A percentile compares a stretch with the other conserved stretches of the same genome.
These are phyloP conservation scores for Brachionus rotundiformis DNA, from an alignment of 1,140 invertebrate genomes.

Conservation along the genomic window DNA sequence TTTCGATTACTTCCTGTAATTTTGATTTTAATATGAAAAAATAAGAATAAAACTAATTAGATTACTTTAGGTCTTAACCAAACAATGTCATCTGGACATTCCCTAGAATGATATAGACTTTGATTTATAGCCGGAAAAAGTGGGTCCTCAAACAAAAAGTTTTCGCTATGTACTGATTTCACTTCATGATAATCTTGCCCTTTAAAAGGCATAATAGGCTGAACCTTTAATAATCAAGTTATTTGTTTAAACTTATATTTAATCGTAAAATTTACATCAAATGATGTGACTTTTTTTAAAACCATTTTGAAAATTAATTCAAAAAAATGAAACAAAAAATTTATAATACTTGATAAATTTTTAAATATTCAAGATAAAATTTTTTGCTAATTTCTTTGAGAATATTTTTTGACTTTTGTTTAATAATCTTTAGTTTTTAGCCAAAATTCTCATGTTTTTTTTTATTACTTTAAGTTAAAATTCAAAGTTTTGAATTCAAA, in stretches of 20 bases:
- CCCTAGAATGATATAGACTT: slow-evolving; percentile 64
- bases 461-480: background rate
- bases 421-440: background rate
- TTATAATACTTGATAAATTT: background rate
- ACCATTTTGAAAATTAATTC: background rate
- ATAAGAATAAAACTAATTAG: too few species aligned
- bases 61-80: slow-evolving; percentile 48
- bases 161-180: slow-evolving; percentile 58
- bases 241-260: too few species aligned
- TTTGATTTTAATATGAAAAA: background rate
- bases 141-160: slow-evolving; percentile 71
- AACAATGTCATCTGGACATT: background rate
- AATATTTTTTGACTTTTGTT: background rate
- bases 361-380: background rate
- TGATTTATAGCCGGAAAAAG: slow-evolving; percentile 70
- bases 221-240: background rate
- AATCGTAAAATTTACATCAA: background rate
- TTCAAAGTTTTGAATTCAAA: background rate
- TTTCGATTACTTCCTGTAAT: slow-evolving; percentile 56
- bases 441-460: background rate
- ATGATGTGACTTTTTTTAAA: background rate
- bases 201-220: background rate
- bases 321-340: too few species aligned
- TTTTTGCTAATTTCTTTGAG: too few species aligned
- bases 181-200: slow-evolving; percentile 55